A percentile compares a stretch with the other conserved stretches of the same genome.
Evolutionary conservation across 1,140 invertebrate genomes (phyloP).

Genomic region (Neomicropteryx cornuta): DNA sequence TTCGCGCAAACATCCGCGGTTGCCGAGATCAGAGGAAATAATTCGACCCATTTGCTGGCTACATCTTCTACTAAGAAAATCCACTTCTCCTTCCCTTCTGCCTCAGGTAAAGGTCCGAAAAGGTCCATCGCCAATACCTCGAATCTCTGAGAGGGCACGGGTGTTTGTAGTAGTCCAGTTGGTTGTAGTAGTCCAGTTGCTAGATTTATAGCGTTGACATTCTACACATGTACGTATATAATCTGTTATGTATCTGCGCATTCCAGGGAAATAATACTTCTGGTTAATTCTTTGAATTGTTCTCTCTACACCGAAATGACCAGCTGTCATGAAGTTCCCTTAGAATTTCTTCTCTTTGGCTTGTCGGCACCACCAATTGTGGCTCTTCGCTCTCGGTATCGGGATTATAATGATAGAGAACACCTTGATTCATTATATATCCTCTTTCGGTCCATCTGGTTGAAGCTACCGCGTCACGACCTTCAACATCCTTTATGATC

Average conservation of each 20-base stretch:
- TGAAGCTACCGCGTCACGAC: too few relatives aligned
- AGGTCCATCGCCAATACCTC: conserved; percentile 22
- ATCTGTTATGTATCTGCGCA: conserved; percentile 15
- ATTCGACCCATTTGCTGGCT: conserved; percentile 15
- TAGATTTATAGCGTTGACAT: conserved; percentile 15
- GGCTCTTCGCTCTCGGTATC: conserved; percentile 12
- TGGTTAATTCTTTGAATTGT: too few relatives aligned
- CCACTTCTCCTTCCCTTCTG: conserved; percentile 14
- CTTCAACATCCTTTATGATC: too few relatives aligned
- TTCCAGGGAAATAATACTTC: too few relatives aligned
- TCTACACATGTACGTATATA: conserved; percentile 13
- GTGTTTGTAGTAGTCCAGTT: conserved; percentile 19
- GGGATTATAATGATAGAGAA: conserved; percentile 6
- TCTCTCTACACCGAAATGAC: conserved; percentile 17
- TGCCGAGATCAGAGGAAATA: conserved; percentile 9
- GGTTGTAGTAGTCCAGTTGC: conserved; percentile 18
- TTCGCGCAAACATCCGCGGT: conserved; percentile 15
- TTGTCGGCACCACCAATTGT: conserved; percentile 12
- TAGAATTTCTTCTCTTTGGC: conserved; percentile 5
- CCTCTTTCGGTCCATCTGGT: conserved; percentile 8
- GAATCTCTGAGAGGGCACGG: conserved; percentile 14
- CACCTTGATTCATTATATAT: conserved; percentile 8
- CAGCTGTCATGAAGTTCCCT: conserved; percentile 18
- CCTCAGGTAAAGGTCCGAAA: conserved; percentile 19
- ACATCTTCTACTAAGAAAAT: conserved; percentile 23